Evolutionary conservation across 1,140 invertebrate genomes (phyloP).

Genomic region (Meloidogyne chitwoodi): DNA sequence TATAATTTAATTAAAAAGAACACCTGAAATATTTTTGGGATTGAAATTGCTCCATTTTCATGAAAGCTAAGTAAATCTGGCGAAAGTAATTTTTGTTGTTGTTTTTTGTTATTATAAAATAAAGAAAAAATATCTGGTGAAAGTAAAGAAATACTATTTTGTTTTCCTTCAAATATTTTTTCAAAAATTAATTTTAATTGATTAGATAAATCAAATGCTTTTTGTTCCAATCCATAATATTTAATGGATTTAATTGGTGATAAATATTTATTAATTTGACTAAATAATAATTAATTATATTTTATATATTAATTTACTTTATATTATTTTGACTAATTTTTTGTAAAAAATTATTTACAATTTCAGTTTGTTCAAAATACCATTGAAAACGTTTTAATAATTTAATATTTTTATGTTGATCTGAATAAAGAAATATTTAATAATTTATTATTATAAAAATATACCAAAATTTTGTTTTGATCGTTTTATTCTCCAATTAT

Average conservation of each 20-base stretch:
- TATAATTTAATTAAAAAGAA: not conserved
- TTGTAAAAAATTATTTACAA: not conserved
- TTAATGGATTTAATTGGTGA: not conserved
- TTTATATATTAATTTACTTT: not conserved
- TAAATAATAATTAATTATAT: not conserved
- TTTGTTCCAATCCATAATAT: not conserved
- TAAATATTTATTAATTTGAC: not conserved
- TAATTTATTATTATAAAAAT: not conserved
- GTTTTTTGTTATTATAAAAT: not conserved
- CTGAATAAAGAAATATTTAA: not conserved
- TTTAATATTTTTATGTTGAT: not conserved
- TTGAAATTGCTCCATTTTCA: not conserved
- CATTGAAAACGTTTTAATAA: not conserved
- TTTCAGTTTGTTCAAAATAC: not conserved
- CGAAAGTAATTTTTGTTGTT: not conserved
- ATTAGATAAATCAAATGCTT: not conserved
- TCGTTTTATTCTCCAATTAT: not conserved
- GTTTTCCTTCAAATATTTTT: not conserved
- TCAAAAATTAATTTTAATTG: not conserved
- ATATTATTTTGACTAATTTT: not conserved
- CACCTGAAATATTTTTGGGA: not conserved
- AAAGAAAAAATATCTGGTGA: conserved; percentile 14
- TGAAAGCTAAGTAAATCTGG: conserved; percentile 5
- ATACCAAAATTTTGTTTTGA: not conserved
- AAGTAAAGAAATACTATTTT: not conserved